A percentile compares a stretch with the other conserved stretches of the same genome.
These are phyloP conservation scores for Catharus ustulatus DNA, from an alignment of 2,797 vertebrate species.

Conservation along the genomic window DNA sequence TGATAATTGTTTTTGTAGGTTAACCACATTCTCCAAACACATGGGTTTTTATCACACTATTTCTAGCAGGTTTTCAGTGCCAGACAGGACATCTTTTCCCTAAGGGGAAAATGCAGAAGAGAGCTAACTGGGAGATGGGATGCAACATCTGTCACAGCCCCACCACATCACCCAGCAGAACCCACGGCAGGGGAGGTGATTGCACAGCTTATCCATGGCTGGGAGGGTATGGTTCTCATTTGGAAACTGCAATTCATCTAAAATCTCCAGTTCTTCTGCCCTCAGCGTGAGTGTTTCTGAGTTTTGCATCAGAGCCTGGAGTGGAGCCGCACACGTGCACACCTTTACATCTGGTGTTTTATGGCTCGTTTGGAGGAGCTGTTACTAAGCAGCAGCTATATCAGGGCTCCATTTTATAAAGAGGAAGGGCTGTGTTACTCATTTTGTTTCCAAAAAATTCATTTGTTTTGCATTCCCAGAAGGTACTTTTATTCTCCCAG, in stretches of 20 bases:
- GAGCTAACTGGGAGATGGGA: background rate
- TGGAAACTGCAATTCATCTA: background rate
- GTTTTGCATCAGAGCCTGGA: slow-evolving; percentile 35
- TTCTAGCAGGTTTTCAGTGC: background rate
- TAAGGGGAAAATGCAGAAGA: background rate
- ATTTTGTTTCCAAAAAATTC: slow-evolving; percentile 68
- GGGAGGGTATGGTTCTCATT: slow-evolving; percentile 43
- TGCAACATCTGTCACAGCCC: background rate
- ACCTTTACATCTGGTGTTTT: slow-evolving; percentile 63
- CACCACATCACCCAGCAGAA: background rate
- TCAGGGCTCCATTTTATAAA: slow-evolving; percentile 52
- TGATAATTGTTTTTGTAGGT: background rate
- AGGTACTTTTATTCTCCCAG: slow-evolving; percentile 70
- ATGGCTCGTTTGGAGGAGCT: slow-evolving; percentile 38
- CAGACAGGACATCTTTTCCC: background rate
- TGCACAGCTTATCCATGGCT: background rate
- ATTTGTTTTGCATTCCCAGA: slow-evolving; percentile 69
- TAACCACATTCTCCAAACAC: background rate
- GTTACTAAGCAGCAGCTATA: slow-evolving; percentile 55
- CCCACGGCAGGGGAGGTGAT: background rate
- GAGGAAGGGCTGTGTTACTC: slow-evolving; percentile 53
- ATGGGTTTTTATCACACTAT: background rate
- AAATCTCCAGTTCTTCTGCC: background rate
- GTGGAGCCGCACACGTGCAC: slow-evolving; percentile 8
- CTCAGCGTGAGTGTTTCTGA: background rate